Percentiles rank a stretch among this genome's conserved stretches.
phyloP scores from a whole-genome alignment of 2,888 invertebrate genomes.

The Leptogaster cylindrica region DNA sequence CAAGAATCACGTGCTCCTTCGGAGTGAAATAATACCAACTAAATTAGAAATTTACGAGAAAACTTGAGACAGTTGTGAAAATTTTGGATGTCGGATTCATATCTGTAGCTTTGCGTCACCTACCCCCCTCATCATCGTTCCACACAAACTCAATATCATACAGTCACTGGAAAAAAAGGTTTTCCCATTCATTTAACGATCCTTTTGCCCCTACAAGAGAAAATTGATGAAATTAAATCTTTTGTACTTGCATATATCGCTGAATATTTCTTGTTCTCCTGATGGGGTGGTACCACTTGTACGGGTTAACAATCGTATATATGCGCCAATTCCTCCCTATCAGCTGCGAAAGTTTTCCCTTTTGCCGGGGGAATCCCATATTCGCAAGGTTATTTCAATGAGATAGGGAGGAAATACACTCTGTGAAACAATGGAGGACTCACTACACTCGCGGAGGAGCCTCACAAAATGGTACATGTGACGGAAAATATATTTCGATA shows the following conservation, averaged over 20 bases:
- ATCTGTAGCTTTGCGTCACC: background rate
- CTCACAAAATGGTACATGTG: slow-evolving; percentile 24
- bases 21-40: slow-evolving; percentile 23
- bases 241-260: slow-evolving; percentile 25
- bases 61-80: slow-evolving; percentile 12
- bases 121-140: no score
- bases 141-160: background rate
- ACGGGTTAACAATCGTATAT: background rate
- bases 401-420: slow-evolving; percentile 19
- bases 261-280: slow-evolving; percentile 3
- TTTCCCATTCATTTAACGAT: slow-evolving; percentile 10
- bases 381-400: slow-evolving; percentile 3
- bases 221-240: slow-evolving; percentile 37
- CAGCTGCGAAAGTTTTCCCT: no score
- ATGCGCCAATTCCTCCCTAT: no score
- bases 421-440: slow-evolving; percentile 22
- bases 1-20: slow-evolving; percentile 2
- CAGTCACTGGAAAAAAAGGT: background rate
- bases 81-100: slow-evolving; percentile 6
- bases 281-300: background rate
- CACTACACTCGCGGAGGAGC: slow-evolving; percentile 1
- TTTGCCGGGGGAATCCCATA: no score
- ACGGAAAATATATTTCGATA: slow-evolving; percentile 17
- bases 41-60: slow-evolving; percentile 23
- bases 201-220: slow-evolving; percentile 1